A percentile compares a stretch with the other conserved stretches of the same genome.
These are phyloP conservation scores for Stercorarius parasiticus DNA, from an alignment of 2,113 vertebrate species.

Conservation along the genomic window DNA sequence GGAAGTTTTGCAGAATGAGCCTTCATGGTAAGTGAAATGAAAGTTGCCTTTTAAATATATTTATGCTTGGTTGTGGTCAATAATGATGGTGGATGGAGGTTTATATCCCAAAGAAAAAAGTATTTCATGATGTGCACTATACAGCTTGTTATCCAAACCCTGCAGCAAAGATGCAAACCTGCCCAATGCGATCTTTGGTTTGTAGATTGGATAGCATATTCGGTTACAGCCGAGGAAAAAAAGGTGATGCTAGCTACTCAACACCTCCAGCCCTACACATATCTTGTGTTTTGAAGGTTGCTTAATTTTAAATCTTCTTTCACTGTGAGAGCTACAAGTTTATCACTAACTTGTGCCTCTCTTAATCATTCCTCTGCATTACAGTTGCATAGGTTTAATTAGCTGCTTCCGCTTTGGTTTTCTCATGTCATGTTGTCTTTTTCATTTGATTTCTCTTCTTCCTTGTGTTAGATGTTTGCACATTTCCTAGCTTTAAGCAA, in stretches of 20 bases:
- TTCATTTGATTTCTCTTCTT: slow-evolving; percentile 30
- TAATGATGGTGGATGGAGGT: neutral
- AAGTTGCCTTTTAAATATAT: neutral
- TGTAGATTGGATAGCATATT: neutral
- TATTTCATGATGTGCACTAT: neutral
- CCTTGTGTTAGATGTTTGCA: slow-evolving; percentile 35
- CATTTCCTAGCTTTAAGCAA: slow-evolving; percentile 49
- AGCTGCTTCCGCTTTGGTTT: neutral
- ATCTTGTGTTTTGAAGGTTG: neutral
- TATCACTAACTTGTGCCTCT: neutral
- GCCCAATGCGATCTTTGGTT: neutral
- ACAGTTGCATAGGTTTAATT: slow-evolving; percentile 8
- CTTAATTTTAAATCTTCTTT: neutral
- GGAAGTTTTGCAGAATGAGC: neutral
- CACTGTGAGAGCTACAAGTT: neutral
- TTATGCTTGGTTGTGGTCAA: neutral
- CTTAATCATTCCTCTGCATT: slow-evolving; percentile 5
- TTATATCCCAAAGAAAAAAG: neutral
- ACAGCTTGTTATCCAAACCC: neutral
- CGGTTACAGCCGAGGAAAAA: neutral
- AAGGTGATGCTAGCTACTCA: neutral
- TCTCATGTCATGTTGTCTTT: slow-evolving; percentile 39
- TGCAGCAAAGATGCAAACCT: neutral
- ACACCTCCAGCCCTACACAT: neutral
- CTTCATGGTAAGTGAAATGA: neutral